Conservation (phyloP, 2,888 invertebrate genomes). For the Sericinus montela region DNA sequence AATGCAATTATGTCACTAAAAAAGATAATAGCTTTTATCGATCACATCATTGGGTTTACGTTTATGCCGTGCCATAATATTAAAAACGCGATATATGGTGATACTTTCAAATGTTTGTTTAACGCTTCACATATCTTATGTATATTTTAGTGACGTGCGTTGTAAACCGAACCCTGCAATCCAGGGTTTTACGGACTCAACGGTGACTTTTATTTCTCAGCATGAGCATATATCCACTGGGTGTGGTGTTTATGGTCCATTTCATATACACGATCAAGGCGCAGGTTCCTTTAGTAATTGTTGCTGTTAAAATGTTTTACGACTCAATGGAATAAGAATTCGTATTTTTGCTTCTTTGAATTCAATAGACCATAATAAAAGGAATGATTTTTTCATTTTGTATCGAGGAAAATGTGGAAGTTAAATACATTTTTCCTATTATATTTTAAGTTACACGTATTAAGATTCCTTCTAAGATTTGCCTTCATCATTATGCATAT, state of each 20-base stretch:
- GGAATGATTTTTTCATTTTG: too few relatives aligned
- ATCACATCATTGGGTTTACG: not conserved
- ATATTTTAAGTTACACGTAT: too few relatives aligned
- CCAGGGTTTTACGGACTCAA: constrained; percentile 6
- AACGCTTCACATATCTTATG: constrained; percentile 2
- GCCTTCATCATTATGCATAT: too few relatives aligned
- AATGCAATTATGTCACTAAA: too few relatives aligned
- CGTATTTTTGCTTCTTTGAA: too few relatives aligned
- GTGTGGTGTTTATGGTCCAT: constrained; percentile 11
- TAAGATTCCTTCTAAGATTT: too few relatives aligned
- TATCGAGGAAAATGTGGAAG: too few relatives aligned
- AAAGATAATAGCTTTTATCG: too few relatives aligned
- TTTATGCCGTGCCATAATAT: not conserved
- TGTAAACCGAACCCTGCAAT: constrained; percentile 1
- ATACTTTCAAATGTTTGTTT: constrained; percentile 7
- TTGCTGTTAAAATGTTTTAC: not conserved
- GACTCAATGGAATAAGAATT: not conserved
- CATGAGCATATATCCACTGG: not conserved
- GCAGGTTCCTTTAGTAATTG: not conserved
- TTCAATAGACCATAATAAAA: too few relatives aligned
- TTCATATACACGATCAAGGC: constrained; percentile 14
- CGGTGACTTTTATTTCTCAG: constrained; percentile 16
- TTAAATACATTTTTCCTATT: too few relatives aligned
- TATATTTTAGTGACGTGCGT: constrained; percentile 4
- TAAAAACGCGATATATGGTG: constrained; percentile 3